A percentile compares a stretch with the other conserved stretches of the same genome.
phyloP scores from a whole-genome alignment of 2,888 invertebrate genomes.

The Eupithecia centaureata region DNA sequence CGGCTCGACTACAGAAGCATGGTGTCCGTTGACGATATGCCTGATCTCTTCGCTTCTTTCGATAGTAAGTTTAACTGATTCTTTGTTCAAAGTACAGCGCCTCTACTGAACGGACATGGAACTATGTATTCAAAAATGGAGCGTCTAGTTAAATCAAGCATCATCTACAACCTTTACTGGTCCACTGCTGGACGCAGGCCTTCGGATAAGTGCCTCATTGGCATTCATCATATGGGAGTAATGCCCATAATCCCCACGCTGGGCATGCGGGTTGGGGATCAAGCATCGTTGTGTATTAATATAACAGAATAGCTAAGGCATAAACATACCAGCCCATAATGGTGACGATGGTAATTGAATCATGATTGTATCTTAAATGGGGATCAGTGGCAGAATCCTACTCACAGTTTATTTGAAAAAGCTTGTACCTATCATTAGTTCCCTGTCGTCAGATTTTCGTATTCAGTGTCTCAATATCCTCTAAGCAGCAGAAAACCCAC shows the following conservation, averaged over 20 bases:
- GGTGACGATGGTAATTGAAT: background rate
- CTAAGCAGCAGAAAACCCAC: background rate
- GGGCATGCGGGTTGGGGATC: too few species aligned
- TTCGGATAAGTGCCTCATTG: too few species aligned
- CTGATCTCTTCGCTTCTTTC: slow-evolving; percentile 96
- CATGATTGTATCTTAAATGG: background rate
- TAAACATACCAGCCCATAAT: background rate
- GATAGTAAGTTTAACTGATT: slow-evolving; percentile 89
- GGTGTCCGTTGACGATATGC: slow-evolving; percentile 97
- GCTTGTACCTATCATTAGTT: background rate
- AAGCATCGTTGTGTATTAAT: too few species aligned
- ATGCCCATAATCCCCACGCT: too few species aligned
- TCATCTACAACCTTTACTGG: too few species aligned
- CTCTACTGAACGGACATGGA: too few species aligned
- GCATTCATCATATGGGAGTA: too few species aligned
- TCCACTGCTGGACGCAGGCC: too few species aligned
- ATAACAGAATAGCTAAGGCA: background rate
- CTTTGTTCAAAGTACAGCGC: too few species aligned
- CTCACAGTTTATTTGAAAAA: background rate
- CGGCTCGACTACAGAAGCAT: slow-evolving; percentile 95
- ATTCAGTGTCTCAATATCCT: background rate
- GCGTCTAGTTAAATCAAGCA: too few species aligned
- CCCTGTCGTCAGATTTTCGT: background rate
- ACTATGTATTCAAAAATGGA: too few species aligned
- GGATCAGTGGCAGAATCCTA: background rate